Conservation (phyloP, 2,113 vertebrate genomes). For the Narcine bancroftii region DNA sequence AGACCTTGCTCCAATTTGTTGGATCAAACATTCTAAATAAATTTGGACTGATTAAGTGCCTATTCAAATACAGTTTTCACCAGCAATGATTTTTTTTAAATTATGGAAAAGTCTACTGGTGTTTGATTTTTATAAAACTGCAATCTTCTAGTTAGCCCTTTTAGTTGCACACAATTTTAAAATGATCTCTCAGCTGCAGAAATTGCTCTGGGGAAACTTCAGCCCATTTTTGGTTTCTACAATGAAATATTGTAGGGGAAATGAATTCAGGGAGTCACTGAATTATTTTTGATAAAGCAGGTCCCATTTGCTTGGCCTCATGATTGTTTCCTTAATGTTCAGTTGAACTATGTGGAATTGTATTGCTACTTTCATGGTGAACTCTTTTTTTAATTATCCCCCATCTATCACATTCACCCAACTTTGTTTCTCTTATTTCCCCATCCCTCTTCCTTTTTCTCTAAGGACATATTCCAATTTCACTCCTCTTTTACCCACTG, state of each 20-base stretch:
- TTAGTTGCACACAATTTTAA: background rate
- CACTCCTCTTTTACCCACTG: background rate
- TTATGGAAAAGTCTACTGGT: constrained; percentile 8
- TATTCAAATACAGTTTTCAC: background rate
- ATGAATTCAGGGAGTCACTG: background rate
- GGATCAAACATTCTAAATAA: background rate
- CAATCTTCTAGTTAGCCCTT: background rate
- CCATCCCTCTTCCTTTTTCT: too few species aligned
- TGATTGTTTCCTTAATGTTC: background rate
- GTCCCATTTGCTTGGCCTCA: background rate
- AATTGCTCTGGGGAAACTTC: background rate
- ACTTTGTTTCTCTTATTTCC: background rate
- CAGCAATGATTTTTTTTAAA: background rate
- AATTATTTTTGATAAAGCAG: background rate
- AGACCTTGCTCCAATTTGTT: background rate
- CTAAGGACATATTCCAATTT: background rate
- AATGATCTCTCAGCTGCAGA: background rate
- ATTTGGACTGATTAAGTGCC: background rate
- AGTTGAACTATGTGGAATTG: background rate
- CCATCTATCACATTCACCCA: too few species aligned
- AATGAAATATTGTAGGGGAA: background rate
- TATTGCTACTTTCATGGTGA: background rate
- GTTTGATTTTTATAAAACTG: background rate
- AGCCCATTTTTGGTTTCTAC: background rate
- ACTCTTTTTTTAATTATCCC: background rate